A percentile compares a stretch with the other conserved stretches of the same genome.
phyloP scores from a whole-genome alignment of 2,113 vertebrate species.

The Dromaius novaehollandiae region DNA sequence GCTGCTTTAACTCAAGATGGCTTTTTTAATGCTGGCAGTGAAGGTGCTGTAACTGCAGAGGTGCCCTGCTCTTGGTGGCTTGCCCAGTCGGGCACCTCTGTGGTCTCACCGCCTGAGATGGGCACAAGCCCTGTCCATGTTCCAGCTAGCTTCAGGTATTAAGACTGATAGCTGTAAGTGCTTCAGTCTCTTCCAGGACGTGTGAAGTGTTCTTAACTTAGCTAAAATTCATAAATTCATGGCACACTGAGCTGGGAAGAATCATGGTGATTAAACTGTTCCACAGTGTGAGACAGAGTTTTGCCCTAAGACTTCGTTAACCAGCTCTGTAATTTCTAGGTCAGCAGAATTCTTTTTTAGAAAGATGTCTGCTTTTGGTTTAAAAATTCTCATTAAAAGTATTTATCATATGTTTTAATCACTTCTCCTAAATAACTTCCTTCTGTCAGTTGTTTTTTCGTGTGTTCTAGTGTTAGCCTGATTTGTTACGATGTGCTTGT shows the following conservation, averaged over 20 bases:
- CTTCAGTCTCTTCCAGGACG: background rate
- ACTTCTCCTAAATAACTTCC: background rate
- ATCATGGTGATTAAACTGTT: background rate
- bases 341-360: background rate
- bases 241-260: background rate
- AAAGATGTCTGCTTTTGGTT: background rate
- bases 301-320: background rate
- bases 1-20: background rate
- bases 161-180: background rate
- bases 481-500: background rate
- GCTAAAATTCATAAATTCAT: constrained; percentile 24
- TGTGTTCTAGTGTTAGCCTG: background rate
- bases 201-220: background rate
- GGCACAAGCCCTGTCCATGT: background rate
- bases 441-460: background rate
- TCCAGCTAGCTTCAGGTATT: background rate
- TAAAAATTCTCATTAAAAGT: background rate
- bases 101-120: background rate
- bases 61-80: background rate
- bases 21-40: background rate
- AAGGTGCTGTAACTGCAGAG: background rate
- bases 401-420: background rate
- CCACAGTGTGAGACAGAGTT: background rate
- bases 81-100: background rate
- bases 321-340: background rate